Evolutionary conservation across 2,113 vertebrate genomes (phyloP), one percentile per base, ranked within the genome.

Genomic region (Circaetus cinerascens): DNA sequence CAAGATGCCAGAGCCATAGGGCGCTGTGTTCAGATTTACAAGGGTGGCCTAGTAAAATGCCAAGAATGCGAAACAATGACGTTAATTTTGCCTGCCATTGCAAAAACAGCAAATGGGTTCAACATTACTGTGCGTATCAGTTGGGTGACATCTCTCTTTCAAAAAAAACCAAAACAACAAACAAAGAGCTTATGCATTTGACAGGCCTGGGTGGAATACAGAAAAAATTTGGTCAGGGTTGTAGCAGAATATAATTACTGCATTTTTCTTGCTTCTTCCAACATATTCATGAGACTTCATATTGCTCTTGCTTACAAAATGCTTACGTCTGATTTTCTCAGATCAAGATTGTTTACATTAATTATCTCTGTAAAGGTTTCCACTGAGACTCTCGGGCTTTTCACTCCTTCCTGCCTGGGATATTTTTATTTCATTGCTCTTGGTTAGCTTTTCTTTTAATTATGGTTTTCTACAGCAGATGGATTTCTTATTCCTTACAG

Each of bases 91-190:
- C 38, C 46, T 84, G 68, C 57, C 27, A 1, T 18, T 69, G 48
- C 50, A 51, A 80, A 76, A 67, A 2, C 23, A 71, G 56, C 8
- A 14, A 53, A 27, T 36, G 29, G 9, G 11, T n/a, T 85, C n/a
- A 84, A 36, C 4, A 3, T 62, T 11, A 14, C 20, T 59, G 5
- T 15, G 13, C 0, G 0, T 68, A 55, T 76, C 19, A 40, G 9
- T 15, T 56, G 23, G 41, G 38, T 63, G 74, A 82, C 6, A 21
- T 32, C 32, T 45, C 32, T 75, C 25, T 59, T 19, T 8, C 10
- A 51, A 63, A 59, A 48, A 43, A 30, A 40, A 25, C 1, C 5
- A 20, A 36, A 85, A 29, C 16, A 21, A 40, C 2, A 38, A 56
- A 7, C 4, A 1, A 66, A 62, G n/a, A 55, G 10, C 16, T 85